Evolutionary conservation across 2,113 vertebrate genomes (phyloP).

Genomic region (Erythrocercus mccallii): DNA sequence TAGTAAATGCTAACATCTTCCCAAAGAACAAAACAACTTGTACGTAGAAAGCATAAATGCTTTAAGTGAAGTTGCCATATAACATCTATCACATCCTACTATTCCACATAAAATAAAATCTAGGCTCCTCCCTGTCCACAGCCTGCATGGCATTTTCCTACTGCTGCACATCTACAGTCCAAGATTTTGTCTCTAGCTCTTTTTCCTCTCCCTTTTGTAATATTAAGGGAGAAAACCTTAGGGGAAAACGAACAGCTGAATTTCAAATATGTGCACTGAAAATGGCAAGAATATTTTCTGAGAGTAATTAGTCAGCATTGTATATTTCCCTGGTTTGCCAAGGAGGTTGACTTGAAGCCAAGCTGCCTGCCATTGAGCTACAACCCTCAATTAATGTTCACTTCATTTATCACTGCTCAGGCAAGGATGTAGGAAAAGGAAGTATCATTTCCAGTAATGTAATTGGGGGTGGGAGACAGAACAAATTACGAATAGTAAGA

Average conservation of each 20-base stretch:
- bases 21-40: not conserved
- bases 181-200: conserved; percentile 37
- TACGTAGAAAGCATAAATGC: not conserved
- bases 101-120: conserved; percentile 2
- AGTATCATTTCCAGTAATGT: conserved; percentile 32
- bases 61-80: not conserved
- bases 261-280: conserved; percentile 28
- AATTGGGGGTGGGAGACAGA: not conserved
- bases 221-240: not conserved
- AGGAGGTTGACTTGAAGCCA: conserved; percentile 50
- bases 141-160: not conserved
- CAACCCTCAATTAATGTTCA: conserved; percentile 47
- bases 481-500: not conserved
- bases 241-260: conserved; percentile 27
- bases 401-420: conserved; percentile 62
- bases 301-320: conserved; percentile 67
- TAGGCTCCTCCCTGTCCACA: not conserved
- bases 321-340: conserved; percentile 46
- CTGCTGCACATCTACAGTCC: not conserved
- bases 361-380: conserved; percentile 58
- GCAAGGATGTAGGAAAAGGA: conserved; percentile 6
- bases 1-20: not conserved
- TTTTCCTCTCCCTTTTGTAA: not conserved
- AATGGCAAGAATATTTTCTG: conserved; percentile 63
- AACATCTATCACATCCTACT: conserved; percentile 4